phyloP scores from a whole-genome alignment of 2,113 vertebrate genomes.

The Ctenodactylus gundi region DNA sequence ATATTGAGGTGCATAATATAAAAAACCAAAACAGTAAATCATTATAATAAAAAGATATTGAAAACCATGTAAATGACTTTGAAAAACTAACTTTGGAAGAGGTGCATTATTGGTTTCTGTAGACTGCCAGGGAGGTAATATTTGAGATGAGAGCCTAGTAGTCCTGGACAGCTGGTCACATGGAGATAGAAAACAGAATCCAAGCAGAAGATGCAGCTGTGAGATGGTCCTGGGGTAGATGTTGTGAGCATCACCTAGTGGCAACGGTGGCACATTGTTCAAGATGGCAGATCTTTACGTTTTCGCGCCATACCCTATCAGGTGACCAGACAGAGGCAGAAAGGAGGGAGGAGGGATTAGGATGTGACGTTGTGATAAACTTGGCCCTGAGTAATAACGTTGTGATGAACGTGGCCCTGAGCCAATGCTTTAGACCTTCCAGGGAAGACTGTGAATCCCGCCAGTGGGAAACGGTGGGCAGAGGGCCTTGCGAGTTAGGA shows the following conservation, averaged over 20 bases:
- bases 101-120: not conserved
- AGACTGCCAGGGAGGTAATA: not conserved
- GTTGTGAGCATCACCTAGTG: too few relatives aligned
- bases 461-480: too few relatives aligned
- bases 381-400: too few relatives aligned
- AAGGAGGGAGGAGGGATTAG: not conserved
- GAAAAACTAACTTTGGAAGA: not conserved
- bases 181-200: not conserved
- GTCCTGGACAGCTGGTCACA: not conserved
- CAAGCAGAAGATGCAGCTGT: not conserved
- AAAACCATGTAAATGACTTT: not conserved
- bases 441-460: too few relatives aligned
- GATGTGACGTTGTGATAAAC: too few relatives aligned
- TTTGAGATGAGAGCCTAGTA: not conserved
- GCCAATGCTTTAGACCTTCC: too few relatives aligned
- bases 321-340: too few relatives aligned
- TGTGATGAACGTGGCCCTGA: too few relatives aligned
- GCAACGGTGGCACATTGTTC: too few relatives aligned
- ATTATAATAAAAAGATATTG: constrained; percentile 2
- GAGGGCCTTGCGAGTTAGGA: too few relatives aligned
- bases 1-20: not conserved
- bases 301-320: too few relatives aligned
- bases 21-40: not conserved
- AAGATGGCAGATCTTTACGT: too few relatives aligned
- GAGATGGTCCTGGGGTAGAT: not conserved